Conservation (phyloP, 2,797 vertebrate genomes). For the Iguana delicatissima region DNA sequence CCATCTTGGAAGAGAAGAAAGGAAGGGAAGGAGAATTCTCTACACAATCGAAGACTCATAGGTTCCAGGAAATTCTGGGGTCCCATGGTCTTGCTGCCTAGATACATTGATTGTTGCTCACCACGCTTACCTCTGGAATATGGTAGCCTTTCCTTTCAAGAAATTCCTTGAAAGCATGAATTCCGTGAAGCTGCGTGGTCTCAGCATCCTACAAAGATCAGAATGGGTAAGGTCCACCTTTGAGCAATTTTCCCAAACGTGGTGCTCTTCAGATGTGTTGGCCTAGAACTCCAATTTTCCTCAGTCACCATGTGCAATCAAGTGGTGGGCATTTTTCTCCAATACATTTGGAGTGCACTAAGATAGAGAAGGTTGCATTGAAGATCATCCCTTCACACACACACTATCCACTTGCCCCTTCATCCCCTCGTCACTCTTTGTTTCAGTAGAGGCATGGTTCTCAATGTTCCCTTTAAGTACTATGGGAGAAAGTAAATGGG, state of each 20-base stretch:
- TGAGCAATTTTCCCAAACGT: background rate
- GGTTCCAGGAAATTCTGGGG: no score
- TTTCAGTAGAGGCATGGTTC: background rate
- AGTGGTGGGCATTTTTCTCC: background rate
- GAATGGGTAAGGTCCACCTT: background rate
- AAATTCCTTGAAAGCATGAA: constrained; percentile 78
- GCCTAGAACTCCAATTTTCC: background rate
- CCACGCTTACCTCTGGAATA: constrained; percentile 73
- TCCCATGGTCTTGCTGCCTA: no score
- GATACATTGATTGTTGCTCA: no score
- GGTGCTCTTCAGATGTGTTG: background rate
- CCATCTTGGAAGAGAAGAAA: no score
- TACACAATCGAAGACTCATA: no score
- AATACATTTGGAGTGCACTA: background rate
- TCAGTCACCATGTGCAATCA: background rate
- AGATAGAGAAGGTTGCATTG: background rate
- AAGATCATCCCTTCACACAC: background rate
- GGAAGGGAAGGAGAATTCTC: no score
- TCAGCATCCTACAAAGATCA: constrained; percentile 70
- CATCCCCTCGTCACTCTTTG: background rate
- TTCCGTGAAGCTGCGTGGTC: constrained; percentile 73
- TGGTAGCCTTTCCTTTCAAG: constrained; percentile 71
- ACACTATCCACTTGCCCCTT: no score
- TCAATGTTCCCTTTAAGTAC: no score
- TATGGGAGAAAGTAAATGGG: no score